Base-by-base conservation (phyloP, 1,140 invertebrate species). In the Penaeus japonicus region DNA sequence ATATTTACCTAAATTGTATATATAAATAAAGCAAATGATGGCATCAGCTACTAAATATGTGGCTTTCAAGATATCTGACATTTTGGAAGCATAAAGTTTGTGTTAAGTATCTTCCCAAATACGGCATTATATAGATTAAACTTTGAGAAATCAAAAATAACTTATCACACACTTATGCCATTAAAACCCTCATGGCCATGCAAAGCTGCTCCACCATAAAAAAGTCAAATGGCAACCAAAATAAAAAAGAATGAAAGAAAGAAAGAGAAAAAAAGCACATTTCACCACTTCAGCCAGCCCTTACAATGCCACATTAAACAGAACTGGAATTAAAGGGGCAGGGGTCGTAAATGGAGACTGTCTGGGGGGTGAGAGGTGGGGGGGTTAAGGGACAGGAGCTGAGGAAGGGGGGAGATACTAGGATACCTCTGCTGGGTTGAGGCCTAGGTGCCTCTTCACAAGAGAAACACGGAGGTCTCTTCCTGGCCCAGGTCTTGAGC, bases 401-500 rank as follows among this genome's bases (percentile, higher is more conserved):
- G 18, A 59, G 39, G 53, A 55, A 32, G 39, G 39, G 59, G 22
- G n/a, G n/a, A 55, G 78, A 78, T 47, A 47, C 39, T 47, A 30
- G 55, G 85, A 77, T 87, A 87, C 85, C 85, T 87, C 85, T 78
- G 85, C 77, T 79, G 57, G 85, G 77, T 53, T 80, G 85, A 87
- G 85, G 77, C 85, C 85, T 87, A 62, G 85, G 77, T 35, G 47
- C 77, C 75, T 87, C 85, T 30, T 87, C 77, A 79, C 85, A 87
- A 78, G 85, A 87, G 59, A 87, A 87, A 87, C 85, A 87, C 77
- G 85, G 70, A 59, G 85, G 77, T 87, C 85, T 87, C 85, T 87
- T 87, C 85, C 85, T 87, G 75, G 77, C 75, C 85, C 85, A 87
- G 53, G 77, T 55, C 85, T 80, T 87, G 77, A 78, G 85, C 54